phyloP scores from a whole-genome alignment of 1,140 invertebrate genomes.

The Psix sp. region DNA sequence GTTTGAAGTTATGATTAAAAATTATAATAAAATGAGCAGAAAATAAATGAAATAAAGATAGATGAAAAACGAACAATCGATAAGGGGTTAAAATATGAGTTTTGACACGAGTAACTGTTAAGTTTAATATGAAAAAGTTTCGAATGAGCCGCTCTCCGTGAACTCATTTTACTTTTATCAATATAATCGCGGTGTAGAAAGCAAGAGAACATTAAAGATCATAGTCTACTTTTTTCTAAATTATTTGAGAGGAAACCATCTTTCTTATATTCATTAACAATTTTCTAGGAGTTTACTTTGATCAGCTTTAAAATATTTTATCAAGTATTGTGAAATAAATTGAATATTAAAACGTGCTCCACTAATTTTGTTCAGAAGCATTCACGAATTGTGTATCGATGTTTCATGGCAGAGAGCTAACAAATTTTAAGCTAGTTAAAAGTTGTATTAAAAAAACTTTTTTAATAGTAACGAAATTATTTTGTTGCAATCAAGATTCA shows the following conservation, averaged over 20 bases:
- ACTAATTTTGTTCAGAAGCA: conserved; percentile 40
- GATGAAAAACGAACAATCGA: too few relatives aligned
- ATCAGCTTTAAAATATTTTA: conserved; percentile 47
- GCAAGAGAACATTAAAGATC: too few relatives aligned
- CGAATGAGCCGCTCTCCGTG: too few relatives aligned
- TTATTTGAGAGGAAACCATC: conserved; percentile 15
- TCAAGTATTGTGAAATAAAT: conserved; percentile 55
- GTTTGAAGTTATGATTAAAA: too few relatives aligned
- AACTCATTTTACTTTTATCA: too few relatives aligned
- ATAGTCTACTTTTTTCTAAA: conserved; percentile 4
- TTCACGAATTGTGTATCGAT: conserved; percentile 47
- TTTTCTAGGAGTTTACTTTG: conserved; percentile 34
- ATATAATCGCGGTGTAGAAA: too few relatives aligned
- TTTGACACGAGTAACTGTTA: too few relatives aligned
- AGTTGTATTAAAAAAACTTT: conserved; percentile 40
- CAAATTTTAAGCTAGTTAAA: conserved; percentile 54
- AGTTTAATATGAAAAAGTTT: too few relatives aligned
- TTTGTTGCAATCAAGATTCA: conserved; percentile 20
- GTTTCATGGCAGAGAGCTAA: conserved; percentile 46
- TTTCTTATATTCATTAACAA: conserved; percentile 37
- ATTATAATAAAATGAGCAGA: too few relatives aligned
- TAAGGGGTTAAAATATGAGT: too few relatives aligned
- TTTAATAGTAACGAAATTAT: conserved; percentile 31
- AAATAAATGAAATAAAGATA: too few relatives aligned
- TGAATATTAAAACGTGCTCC: conserved; percentile 47